These are phyloP conservation scores for Drosophila hamatofila DNA, from an alignment of 2,888 invertebrate species.

Conservation along the genomic window DNA sequence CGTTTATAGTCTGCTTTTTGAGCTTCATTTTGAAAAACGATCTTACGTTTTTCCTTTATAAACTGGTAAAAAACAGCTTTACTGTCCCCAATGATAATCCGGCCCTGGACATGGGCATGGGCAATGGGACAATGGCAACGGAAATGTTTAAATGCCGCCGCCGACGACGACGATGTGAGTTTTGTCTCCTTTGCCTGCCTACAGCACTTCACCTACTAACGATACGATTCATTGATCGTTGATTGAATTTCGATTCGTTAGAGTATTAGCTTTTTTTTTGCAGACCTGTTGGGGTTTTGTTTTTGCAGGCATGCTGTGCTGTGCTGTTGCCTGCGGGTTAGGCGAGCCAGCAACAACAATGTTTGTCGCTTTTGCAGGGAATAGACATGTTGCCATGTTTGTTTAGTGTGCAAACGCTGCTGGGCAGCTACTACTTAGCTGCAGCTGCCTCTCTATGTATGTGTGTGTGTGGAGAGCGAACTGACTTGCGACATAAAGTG, in stretches of 20 bases:
- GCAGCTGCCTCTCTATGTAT: constrained; percentile 11
- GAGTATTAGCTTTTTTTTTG: constrained; percentile 5
- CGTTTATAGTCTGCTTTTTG: too few relatives aligned
- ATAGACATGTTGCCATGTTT: constrained; percentile 78
- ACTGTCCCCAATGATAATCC: too few relatives aligned
- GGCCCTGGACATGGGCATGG: background rate
- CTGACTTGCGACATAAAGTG: constrained; percentile 79
- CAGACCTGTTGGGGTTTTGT: constrained; percentile 38
- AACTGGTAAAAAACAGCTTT: too few relatives aligned
- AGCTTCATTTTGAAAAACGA: too few relatives aligned
- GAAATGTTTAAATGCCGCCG: constrained; percentile 80
- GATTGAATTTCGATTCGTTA: constrained; percentile 78
- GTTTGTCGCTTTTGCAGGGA: constrained; percentile 58
- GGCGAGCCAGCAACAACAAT: constrained; percentile 28
- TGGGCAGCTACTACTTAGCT: constrained; percentile 70
- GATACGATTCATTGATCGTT: constrained; percentile 76
- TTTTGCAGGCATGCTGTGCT: constrained; percentile 17
- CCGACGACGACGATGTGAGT: background rate
- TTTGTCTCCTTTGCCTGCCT: background rate
- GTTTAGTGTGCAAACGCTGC: constrained; percentile 56
- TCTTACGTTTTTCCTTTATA: too few relatives aligned
- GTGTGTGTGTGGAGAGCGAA: constrained; percentile 31
- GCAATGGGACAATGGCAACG: constrained; percentile 60
- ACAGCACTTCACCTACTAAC: constrained; percentile 11
- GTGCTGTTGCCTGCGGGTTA: constrained; percentile 16